phyloP scores from a whole-genome alignment of 2,888 invertebrate species.

The Prosapia bicincta region DNA sequence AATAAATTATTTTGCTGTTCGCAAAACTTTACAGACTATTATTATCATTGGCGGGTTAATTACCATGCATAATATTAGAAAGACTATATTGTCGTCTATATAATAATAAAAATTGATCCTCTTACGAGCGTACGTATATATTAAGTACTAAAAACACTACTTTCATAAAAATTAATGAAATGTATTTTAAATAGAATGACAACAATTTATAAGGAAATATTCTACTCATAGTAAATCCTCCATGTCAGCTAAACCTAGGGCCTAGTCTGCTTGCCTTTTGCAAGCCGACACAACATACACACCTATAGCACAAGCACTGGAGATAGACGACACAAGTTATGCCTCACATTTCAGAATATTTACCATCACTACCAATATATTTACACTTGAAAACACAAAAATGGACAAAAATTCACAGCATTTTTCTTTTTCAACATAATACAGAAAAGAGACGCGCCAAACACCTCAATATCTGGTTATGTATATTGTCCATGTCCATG shows the following conservation, averaged over 20 bases:
- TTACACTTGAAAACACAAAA: constrained; percentile 7
- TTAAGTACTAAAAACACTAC: not conserved
- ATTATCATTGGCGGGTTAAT: not conserved
- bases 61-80: not conserved
- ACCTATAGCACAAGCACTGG: constrained; percentile 15
- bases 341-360: constrained; percentile 12
- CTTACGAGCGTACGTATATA: not conserved
- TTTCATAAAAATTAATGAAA: not conserved
- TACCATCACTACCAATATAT: constrained; percentile 7
- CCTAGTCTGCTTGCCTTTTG: constrained; percentile 18
- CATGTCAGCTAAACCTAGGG: constrained; percentile 29
- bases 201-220: not conserved
- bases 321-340: not conserved
- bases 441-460: constrained; percentile 31
- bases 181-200: too few relatives aligned
- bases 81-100: too few relatives aligned
- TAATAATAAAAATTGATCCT: too few relatives aligned
- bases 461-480: constrained; percentile 28
- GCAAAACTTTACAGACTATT: not conserved
- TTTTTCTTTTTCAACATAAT: constrained; percentile 12
- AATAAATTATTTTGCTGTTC: not conserved
- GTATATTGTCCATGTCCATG: constrained; percentile 18
- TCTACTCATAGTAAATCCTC: constrained; percentile 16
- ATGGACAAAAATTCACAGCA: constrained; percentile 12
- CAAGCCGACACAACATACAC: constrained; percentile 29